Percentiles rank a stretch among this genome's conserved stretches.
Conservation (phyloP, 2,888 invertebrate genomes). For the Trichogramma dendrolimi region DNA sequence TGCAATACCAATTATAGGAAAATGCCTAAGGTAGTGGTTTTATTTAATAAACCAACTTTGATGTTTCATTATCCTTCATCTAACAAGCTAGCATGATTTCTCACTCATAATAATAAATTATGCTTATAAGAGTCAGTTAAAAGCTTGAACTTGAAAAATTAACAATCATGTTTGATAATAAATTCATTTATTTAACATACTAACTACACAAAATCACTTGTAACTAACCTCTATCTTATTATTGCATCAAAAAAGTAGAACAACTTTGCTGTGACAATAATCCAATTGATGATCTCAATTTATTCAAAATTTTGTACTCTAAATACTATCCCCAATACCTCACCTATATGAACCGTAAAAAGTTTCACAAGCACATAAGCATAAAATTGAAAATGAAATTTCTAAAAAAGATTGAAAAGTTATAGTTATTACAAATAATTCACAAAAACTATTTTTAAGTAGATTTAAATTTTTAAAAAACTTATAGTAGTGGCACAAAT, state of each 20-base stretch:
- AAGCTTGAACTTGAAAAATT: conserved; percentile 13
- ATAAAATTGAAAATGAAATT: conserved; percentile 16
- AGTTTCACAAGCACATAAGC: neutral
- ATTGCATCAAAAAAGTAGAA: too few relatives aligned
- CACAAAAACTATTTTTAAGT: conserved; percentile 15
- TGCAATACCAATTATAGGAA: conserved; percentile 5
- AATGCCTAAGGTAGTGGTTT: conserved; percentile 17
- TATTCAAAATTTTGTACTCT: too few relatives aligned
- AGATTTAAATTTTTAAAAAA: conserved; percentile 16
- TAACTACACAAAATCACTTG: conserved; percentile 5
- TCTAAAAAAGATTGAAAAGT: conserved; percentile 2
- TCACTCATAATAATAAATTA: conserved; percentile 14
- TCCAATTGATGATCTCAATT: too few relatives aligned
- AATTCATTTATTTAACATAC: neutral
- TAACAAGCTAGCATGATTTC: conserved; percentile 21
- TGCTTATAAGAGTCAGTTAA: conserved; percentile 18
- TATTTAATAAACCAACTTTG: conserved; percentile 3
- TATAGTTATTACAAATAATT: conserved; percentile 4
- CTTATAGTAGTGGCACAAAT: conserved; percentile 25
- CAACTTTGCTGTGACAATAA: too few relatives aligned
- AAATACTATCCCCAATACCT: too few relatives aligned
- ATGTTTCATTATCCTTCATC: conserved; percentile 21
- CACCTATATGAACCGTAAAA: too few relatives aligned
- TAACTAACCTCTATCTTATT: too few relatives aligned
- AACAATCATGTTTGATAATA: conserved; percentile 4